Evolutionary conservation across 2,113 vertebrate species (phyloP).

Genomic region (Cephalopholis sonnerati): DNA sequence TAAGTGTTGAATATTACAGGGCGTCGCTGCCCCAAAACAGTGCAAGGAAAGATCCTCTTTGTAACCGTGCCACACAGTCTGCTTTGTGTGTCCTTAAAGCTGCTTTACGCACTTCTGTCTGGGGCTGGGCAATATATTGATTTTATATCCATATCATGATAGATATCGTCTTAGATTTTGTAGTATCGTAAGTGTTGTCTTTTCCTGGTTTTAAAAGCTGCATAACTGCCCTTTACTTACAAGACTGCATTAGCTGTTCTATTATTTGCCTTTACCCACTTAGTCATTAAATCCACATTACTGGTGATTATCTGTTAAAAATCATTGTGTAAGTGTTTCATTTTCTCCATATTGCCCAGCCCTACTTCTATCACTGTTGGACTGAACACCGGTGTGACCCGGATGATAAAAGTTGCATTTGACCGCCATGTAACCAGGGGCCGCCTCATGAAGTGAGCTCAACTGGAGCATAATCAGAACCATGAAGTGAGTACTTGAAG

Average conservation of each 20-base stretch:
- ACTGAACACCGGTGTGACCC: background rate
- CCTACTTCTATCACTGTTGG: background rate
- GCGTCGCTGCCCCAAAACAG: conserved; percentile 10
- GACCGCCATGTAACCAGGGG: background rate
- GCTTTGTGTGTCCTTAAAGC: conserved; percentile 13
- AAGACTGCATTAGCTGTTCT: too few relatives aligned
- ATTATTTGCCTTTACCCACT: too few relatives aligned
- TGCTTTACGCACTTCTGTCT: background rate
- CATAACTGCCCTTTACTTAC: too few relatives aligned
- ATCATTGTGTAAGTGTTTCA: too few relatives aligned
- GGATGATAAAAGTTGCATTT: background rate
- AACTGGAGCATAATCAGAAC: background rate
- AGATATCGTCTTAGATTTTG: too few relatives aligned
- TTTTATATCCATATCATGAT: too few relatives aligned
- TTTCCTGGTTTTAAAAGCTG: too few relatives aligned
- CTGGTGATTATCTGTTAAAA: too few relatives aligned
- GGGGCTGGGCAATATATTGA: too few relatives aligned
- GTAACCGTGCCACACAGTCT: background rate
- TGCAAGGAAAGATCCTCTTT: conserved; percentile 30
- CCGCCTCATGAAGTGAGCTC: background rate
- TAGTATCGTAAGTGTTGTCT: too few relatives aligned
- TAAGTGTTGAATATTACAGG: background rate
- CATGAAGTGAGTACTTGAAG: background rate
- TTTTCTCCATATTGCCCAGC: too few relatives aligned
- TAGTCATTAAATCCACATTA: too few relatives aligned